phyloP scores from a whole-genome alignment of 2,888 invertebrate species.

The Scaptomyza cyrtandrae region DNA sequence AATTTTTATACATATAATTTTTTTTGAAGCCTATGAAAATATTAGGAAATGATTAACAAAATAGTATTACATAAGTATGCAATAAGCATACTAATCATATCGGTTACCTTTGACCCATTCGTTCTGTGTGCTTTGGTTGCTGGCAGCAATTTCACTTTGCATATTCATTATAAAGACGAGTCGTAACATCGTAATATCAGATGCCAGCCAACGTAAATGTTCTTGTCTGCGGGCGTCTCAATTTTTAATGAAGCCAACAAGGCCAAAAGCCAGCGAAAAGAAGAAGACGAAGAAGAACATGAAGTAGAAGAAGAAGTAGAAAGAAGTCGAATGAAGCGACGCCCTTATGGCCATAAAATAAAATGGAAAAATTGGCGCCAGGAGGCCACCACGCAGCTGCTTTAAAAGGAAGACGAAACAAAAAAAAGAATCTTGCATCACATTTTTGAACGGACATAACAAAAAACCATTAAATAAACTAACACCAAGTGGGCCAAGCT shows the following conservation, averaged over 20 bases:
- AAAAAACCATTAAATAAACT: constrained; percentile 50
- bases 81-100: constrained; percentile 15
- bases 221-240: constrained; percentile 54
- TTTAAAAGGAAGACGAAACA: constrained; percentile 20
- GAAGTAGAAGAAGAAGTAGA: neutral
- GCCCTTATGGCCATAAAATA: constrained; percentile 52
- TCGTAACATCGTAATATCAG: constrained; percentile 34
- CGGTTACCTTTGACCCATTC: neutral
- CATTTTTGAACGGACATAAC: constrained; percentile 34
- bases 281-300: neutral
- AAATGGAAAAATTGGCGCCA: constrained; percentile 57
- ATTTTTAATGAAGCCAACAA: constrained; percentile 61
- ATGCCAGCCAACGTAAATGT: constrained; percentile 42
- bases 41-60: neutral
- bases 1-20: neutral
- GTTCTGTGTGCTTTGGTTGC: neutral
- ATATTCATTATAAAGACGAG: constrained; percentile 26
- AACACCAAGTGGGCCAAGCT: constrained; percentile 24
- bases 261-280: constrained; percentile 2
- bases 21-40: neutral
- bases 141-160: constrained; percentile 27
- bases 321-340: neutral
- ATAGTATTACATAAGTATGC: neutral
- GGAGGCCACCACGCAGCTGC: constrained; percentile 25
- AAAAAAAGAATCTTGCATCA: constrained; percentile 52